Base-by-base conservation (phyloP, 2,797 vertebrate species). In the Merluccius polli region DNA sequence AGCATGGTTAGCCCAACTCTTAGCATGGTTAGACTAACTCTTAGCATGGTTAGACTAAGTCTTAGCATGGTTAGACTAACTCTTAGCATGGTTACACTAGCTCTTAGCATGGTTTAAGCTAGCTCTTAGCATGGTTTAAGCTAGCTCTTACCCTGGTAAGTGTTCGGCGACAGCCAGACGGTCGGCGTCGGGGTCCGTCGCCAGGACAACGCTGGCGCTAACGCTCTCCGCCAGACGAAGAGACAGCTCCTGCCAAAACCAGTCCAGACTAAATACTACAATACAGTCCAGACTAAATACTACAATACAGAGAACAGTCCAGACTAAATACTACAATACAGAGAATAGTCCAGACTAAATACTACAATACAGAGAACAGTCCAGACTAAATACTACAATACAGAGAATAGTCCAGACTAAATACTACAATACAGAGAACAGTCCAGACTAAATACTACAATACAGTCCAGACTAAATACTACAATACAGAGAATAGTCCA, bases 121-220 rank as follows among this genome's bases (percentile, higher is more conserved):
- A n/a, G n/a, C n/a, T n/a, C n/a, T 38, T 59, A 59, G 21, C 21
- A 59, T 59, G 52, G n/a, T 59, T 59, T 18, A 52, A 27, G n/a
- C 63, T 67, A 24, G n/a, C 24, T 68, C 33, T 36, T 87, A 97
- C 97, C 92, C 87, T 13, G 95, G 91, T 83, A 91, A 91, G 33
- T 87, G 94, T 68, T 99, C 97, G 0, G 98, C 97, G 73, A 96
- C 96, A 15, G 98, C 98, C 71, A 99, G 81, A 0, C 98, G 92
- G 71, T 99, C 97, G 0, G 97, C 98, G 29, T 99, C 98, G 7
- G 98, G 98, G 74, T 99, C 98, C 0, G 97, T 98, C 0, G 97
- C 98, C 86, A 99, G 84, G 0, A 99, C 95, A 0, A 99, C 81
- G 12, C 7, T 82, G 21, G 96, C 97, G 0, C 87, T 83, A 86